phyloP scores from a whole-genome alignment of 1,140 invertebrate genomes.

The fruit fly (Drosophila melanogaster) region Release_6_plus_ISO1_MT NT_033777.3:13163501-13164000 shows the following conservation, averaged over 20 bases:
- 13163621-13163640: slow-evolving; percentile 80
- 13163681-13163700: slow-evolving; percentile 57
- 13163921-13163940: background rate
- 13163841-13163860: slow-evolving; percentile 49
- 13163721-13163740: slow-evolving; percentile 65
- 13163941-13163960: background rate
- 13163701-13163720: slow-evolving; percentile 75
- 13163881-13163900: slow-evolving; percentile 26
- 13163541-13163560: slow-evolving; percentile 76
- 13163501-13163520: slow-evolving; percentile 12
- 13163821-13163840: slow-evolving; percentile 44
- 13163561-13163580: slow-evolving; percentile 84
- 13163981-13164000: background rate
- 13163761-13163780: slow-evolving; percentile 78
- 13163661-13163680: slow-evolving; percentile 32
- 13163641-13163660: slow-evolving; percentile 49
- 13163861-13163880: slow-evolving; percentile 49
- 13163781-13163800: slow-evolving; percentile 81
- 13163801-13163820: slow-evolving; percentile 48
- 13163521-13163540: slow-evolving; percentile 75
- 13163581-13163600: slow-evolving; percentile 69
- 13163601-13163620: slow-evolving; percentile 60
- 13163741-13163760: slow-evolving; percentile 72
- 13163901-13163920: slow-evolving; percentile 8
- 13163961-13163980: background rate